phyloP scores from a whole-genome alignment of 1,140 invertebrate species.

The Dryas iulia region DNA sequence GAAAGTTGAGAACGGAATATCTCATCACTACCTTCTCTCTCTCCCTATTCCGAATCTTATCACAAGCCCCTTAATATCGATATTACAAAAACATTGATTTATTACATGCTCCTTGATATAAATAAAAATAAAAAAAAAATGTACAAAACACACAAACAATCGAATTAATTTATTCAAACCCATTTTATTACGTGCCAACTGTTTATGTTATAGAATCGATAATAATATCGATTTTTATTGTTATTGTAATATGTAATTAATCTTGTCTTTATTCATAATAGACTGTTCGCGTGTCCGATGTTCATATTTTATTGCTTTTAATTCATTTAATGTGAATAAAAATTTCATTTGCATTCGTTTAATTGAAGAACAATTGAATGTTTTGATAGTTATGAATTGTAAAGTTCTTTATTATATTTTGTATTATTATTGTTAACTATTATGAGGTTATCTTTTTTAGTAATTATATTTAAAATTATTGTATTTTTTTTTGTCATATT shows the following conservation, averaged over 20 bases:
- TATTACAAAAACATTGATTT: neutral
- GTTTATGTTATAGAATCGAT: constrained; percentile 53
- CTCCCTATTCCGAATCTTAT: neutral
- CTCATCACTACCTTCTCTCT: neutral
- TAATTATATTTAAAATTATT: too few relatives aligned
- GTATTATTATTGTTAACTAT: neutral
- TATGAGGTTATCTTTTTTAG: too few relatives aligned
- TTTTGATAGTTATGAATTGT: neutral
- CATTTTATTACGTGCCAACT: constrained; percentile 73
- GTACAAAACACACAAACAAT: constrained; percentile 27
- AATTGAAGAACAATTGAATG: constrained; percentile 11
- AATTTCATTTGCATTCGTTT: constrained; percentile 11
- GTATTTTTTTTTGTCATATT: too few relatives aligned
- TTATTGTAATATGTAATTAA: constrained; percentile 71
- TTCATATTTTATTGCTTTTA: constrained; percentile 23
- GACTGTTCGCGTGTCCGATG: constrained; percentile 30
- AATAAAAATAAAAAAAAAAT: constrained; percentile 15
- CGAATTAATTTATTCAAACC: constrained; percentile 72
- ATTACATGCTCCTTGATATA: neutral
- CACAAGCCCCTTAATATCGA: neutral
- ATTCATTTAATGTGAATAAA: constrained; percentile 15
- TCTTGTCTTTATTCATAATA: constrained; percentile 58
- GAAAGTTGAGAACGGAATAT: neutral
- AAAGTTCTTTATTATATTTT: neutral
- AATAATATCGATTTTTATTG: constrained; percentile 45